Percentiles rank a stretch among this genome's conserved stretches.
Conservation (phyloP, 2,888 invertebrate genomes). For the Ichneumoninae sp. region DNA sequence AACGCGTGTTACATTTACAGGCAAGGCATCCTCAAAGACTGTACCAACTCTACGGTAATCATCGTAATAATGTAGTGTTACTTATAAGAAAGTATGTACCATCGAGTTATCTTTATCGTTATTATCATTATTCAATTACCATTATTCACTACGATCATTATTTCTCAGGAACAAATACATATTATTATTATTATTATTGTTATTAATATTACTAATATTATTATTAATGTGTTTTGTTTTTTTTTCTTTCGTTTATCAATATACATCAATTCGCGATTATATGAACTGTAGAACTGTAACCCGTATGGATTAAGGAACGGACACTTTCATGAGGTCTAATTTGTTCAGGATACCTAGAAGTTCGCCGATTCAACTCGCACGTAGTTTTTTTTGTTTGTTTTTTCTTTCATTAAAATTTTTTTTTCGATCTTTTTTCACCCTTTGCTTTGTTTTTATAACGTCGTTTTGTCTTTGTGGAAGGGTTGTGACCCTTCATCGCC, state of each 20-base stretch:
- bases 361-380: slow-evolving; percentile 66
- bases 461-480: slow-evolving; percentile 29
- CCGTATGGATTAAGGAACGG: slow-evolving; percentile 76
- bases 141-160: slow-evolving; percentile 76
- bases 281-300: slow-evolving; percentile 78
- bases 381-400: slow-evolving; percentile 43
- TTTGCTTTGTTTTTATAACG: slow-evolving; percentile 5
- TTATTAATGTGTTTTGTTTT: slow-evolving; percentile 54
- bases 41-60: slow-evolving; percentile 82
- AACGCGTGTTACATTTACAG: slow-evolving; percentile 82
- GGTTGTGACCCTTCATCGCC: slow-evolving; percentile 37
- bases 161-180: slow-evolving; percentile 83
- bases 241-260: slow-evolving; percentile 75
- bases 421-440: slow-evolving; percentile 26
- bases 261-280: slow-evolving; percentile 83
- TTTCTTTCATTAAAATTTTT: slow-evolving; percentile 45
- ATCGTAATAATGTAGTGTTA: slow-evolving; percentile 80
- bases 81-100: slow-evolving; percentile 83
- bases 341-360: slow-evolving; percentile 65
- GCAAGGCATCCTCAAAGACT: slow-evolving; percentile 84
- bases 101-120: slow-evolving; percentile 82
- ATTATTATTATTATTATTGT: slow-evolving; percentile 62
- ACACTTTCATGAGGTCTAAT: slow-evolving; percentile 72
- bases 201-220: slow-evolving; percentile 24
- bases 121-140: slow-evolving; percentile 69